A percentile compares a stretch with the other conserved stretches of the same genome.
Conservation (phyloP, 1,140 invertebrate species). For the Drosophila nigrodunni region DNA sequence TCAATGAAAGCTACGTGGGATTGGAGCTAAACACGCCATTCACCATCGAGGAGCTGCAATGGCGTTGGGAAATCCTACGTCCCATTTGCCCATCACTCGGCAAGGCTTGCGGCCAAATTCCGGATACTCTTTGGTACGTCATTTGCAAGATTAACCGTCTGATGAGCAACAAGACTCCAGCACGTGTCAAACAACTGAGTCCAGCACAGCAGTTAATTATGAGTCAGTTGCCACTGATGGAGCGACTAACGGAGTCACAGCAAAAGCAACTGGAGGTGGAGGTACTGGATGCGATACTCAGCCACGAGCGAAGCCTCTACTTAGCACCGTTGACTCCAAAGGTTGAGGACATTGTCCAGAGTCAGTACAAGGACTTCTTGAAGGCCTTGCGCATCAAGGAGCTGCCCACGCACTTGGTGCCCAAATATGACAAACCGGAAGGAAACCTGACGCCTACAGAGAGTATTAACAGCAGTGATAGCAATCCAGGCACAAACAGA, state of each 20-base stretch:
- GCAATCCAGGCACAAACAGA: conserved; percentile 16
- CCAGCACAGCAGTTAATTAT: conserved; percentile 35
- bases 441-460: not conserved
- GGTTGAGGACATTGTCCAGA: not conserved
- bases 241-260: conserved; percentile 31
- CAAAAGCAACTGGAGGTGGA: conserved; percentile 55
- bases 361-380: conserved; percentile 58
- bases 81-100: conserved; percentile 34
- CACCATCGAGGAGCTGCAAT: conserved; percentile 43
- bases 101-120: conserved; percentile 30
- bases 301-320: conserved; percentile 11
- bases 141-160: conserved; percentile 40
- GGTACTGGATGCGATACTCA: conserved; percentile 46
- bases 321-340: not conserved
- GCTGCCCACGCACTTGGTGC: conserved; percentile 1
- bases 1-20: conserved; percentile 58
- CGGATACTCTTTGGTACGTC: conserved; percentile 23
- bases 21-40: conserved; percentile 32
- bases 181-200: not conserved
- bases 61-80: conserved; percentile 58
- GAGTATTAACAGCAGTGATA: not conserved
- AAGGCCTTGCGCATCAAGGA: conserved; percentile 53
- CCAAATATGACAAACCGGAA: not conserved
- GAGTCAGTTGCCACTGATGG: conserved; percentile 39
- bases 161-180: conserved; percentile 9